Base-by-base conservation (phyloP, 1,140 invertebrate species). In the Anastrepha ludens region DNA sequence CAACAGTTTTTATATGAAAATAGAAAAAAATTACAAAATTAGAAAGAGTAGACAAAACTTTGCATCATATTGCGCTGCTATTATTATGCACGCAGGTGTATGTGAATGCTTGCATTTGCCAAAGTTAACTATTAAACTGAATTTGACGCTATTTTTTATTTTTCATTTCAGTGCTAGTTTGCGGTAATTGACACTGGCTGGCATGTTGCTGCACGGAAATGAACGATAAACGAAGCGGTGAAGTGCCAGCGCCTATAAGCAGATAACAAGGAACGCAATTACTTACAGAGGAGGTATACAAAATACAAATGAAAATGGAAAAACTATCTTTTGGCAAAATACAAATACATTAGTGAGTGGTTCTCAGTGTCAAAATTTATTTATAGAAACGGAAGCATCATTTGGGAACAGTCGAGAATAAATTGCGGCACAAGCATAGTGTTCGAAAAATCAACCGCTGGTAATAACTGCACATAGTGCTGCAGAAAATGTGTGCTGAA, bases 131-230 rank as follows among this genome's bases (percentile, higher is more conserved):
- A 29, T 29, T 29, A 29, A 55, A 6, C 50, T 55, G 50, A 55
- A 55, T 55, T 55, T 55, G 11, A 55, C 11, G 50, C 11, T 55
- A 8, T 47, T 55, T 81, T 29, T 5, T 15, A 15, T 81, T 58
- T 41, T 81, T 81, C 50, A 9, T 81, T 81, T 55, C 74, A 81
- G 74, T 47, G 64, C 29, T 50, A 41, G 50, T 81, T 55, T 29
- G 7, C 47, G 74, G 47, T 81, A 81, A 55, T 55, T 81, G 74
- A 55, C 47, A 29, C 55, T 55, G 55, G 29, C 55, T 81, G 74
- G 20, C 47, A 11, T 81, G 15, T 13, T 29, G 8, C 6, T 15
- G n/a, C 13, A n/a, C 9, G 74, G 47, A 58, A 81, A 81, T 58
- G 47, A 58, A 20, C 20, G 20, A 11, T 55, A 55, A 81, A 20